These are phyloP conservation scores for Glaucidium brasilianum DNA, from an alignment of 2,113 vertebrate species.

Conservation along the genomic window DNA sequence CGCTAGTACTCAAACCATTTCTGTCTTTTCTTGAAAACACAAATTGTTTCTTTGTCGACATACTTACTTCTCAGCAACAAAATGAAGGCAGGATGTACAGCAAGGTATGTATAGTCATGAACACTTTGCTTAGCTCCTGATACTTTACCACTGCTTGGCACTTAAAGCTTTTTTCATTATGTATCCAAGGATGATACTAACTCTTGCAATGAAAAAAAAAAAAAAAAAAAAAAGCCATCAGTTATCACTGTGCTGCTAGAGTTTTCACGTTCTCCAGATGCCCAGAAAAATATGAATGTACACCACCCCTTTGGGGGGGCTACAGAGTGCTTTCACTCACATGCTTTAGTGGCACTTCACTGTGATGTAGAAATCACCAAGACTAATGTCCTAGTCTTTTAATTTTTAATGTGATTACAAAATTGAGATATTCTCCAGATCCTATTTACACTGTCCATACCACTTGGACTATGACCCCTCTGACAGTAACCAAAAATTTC, in stretches of 20 bases:
- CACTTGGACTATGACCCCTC: neutral
- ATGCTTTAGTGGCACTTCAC: neutral
- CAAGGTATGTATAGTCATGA: neutral
- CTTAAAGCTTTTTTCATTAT: neutral
- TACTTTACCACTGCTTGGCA: neutral
- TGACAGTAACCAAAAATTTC: neutral
- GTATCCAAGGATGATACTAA: neutral
- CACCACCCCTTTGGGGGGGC: accelerated
- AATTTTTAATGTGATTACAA: neutral
- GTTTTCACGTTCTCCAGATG: neutral
- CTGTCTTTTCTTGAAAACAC: neutral
- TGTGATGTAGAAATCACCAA: neutral
- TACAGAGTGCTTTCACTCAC: neutral
- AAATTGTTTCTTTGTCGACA: neutral
- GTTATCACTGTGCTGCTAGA: neutral
- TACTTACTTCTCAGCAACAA: neutral
- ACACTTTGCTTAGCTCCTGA: neutral
- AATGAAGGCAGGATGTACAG: neutral
- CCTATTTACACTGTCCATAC: neutral
- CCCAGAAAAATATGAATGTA: neutral
- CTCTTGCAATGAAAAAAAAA: neutral
- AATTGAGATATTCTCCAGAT: neutral
- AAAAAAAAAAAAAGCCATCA: neutral
- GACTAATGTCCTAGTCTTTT: neutral
- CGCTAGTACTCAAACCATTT: neutral